Evolutionary conservation across 2,113 vertebrate species (phyloP).

Genomic region (Garra rufa): DNA sequence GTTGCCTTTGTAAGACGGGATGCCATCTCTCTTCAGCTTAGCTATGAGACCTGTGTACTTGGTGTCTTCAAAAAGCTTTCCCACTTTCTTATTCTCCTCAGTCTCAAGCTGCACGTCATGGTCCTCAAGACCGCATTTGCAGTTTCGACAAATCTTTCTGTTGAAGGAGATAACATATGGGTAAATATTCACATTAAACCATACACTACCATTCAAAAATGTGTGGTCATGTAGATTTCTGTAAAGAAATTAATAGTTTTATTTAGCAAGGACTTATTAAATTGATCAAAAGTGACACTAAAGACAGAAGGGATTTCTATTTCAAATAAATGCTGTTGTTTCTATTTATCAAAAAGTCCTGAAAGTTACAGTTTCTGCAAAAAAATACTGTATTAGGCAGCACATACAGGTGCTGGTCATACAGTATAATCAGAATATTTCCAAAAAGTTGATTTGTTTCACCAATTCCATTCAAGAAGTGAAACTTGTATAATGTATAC

Average conservation of each 20-base stretch:
- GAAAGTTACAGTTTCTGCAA: no score
- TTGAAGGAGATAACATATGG: not conserved
- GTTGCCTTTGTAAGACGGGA: constrained; percentile 86
- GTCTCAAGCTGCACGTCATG: constrained; percentile 88
- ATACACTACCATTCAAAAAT: not conserved
- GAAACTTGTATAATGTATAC: no score
- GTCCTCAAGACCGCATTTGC: constrained; percentile 93
- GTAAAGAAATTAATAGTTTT: not conserved
- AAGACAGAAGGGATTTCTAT: not conserved
- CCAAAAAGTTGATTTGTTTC: no score
- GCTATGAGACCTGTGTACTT: constrained; percentile 94
- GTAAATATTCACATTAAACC: not conserved
- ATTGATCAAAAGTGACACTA: not conserved
- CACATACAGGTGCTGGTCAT: no score
- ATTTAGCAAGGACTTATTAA: not conserved
- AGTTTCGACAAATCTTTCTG: constrained; percentile 98
- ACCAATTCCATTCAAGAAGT: no score
- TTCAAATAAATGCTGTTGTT: not conserved
- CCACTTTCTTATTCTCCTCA: constrained; percentile 94
- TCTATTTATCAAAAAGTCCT: not conserved
- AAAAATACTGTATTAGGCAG: no score
- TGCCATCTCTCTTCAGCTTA: constrained; percentile 90
- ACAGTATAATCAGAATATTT: no score
- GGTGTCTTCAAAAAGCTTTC: constrained; percentile 94
- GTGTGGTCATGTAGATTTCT: not conserved